Conservation (phyloP, 2,113 vertebrate species). For the Donacobius atricapilla region DNA sequence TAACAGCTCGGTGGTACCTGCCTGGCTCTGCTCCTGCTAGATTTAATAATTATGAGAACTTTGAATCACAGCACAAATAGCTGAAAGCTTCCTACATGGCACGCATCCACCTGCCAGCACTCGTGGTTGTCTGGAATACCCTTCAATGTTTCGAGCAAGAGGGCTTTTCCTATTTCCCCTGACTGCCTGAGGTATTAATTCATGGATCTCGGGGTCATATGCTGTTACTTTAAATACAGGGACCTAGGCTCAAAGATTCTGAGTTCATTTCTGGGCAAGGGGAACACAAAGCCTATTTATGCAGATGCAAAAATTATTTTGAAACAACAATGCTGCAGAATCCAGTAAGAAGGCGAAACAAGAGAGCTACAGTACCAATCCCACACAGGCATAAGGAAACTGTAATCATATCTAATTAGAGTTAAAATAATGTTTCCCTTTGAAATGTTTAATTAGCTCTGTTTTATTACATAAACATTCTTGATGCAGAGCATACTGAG, state of each 20-base stretch:
- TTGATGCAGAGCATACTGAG: slow-evolving; percentile 61
- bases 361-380: slow-evolving; percentile 27
- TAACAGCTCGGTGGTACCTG: background rate
- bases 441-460: slow-evolving; percentile 83
- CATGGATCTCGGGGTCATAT: background rate
- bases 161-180: background rate
- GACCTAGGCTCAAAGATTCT: background rate
- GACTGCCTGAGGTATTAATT: background rate
- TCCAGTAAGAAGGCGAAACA: slow-evolving; percentile 12
- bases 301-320: slow-evolving; percentile 1
- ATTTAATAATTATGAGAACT: background rate
- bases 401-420: slow-evolving; percentile 81
- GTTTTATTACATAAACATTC: slow-evolving; percentile 80
- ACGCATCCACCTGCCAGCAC: background rate
- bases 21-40: background rate
- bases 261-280: background rate
- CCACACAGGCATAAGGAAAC: slow-evolving; percentile 56
- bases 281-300: slow-evolving; percentile 5
- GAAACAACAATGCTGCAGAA: slow-evolving; percentile 35
- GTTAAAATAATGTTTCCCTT: slow-evolving; percentile 81
- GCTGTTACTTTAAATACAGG: background rate
- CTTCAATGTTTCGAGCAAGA: background rate
- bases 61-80: background rate
- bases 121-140: background rate
- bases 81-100: background rate